phyloP scores from a whole-genome alignment of 2,888 invertebrate species.

The Machimus rusticus region DNA sequence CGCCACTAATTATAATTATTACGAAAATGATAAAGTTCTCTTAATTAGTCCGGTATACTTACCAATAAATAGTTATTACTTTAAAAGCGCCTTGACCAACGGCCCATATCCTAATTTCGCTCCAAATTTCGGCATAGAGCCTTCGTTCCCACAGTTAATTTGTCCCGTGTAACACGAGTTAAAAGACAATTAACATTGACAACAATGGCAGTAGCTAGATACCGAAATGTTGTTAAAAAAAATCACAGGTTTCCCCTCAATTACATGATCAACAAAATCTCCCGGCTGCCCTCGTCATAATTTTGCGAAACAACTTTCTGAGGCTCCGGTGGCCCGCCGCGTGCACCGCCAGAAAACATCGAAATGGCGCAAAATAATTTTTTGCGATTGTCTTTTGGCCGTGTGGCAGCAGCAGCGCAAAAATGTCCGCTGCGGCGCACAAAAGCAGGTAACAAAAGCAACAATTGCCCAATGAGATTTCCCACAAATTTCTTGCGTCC shows the following conservation, averaged over 20 bases:
- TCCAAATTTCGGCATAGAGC: not conserved
- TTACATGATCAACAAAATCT: not conserved
- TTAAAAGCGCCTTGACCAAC: not conserved
- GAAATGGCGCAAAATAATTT: not conserved
- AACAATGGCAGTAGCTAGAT: not conserved
- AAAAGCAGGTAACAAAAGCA: not conserved
- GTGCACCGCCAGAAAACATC: not conserved
- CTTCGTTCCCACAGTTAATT: not conserved
- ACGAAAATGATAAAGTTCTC: not conserved
- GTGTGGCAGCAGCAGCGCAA: too few relatives aligned
- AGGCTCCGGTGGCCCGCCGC: not conserved
- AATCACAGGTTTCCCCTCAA: not conserved
- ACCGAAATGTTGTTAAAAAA: not conserved
- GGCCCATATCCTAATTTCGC: not conserved
- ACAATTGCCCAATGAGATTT: not conserved
- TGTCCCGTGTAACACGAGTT: not conserved
- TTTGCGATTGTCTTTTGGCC: not conserved
- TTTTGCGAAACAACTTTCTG: not conserved
- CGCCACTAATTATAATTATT: not conserved
- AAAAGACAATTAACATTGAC: not conserved
- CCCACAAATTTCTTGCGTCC: not conserved
- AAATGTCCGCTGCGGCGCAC: not conserved
- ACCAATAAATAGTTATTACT: not conserved
- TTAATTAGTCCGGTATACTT: not conserved
- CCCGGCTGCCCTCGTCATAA: not conserved